Conservation (phyloP, 2,888 invertebrate genomes). For the Nycteola revayana region DNA sequence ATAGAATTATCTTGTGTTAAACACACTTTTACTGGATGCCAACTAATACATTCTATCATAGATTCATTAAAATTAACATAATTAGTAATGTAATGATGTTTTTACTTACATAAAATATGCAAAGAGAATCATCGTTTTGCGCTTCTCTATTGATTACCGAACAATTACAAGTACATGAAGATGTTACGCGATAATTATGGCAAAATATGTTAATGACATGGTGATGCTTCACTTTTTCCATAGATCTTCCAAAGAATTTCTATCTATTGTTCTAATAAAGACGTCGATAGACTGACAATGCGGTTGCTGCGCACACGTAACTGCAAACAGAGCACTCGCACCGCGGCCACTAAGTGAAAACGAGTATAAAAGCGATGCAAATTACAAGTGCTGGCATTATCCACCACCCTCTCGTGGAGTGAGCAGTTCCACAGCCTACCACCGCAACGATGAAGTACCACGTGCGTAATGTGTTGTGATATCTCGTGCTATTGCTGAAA, state of each 20-base stretch:
- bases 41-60: no score
- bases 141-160: constrained; percentile 27
- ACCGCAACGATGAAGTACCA: constrained; percentile 68
- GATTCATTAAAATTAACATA: no score
- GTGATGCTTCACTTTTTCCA: constrained; percentile 50
- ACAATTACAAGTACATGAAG: constrained; percentile 29
- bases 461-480: constrained; percentile 64
- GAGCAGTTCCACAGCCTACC: constrained; percentile 47
- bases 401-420: constrained; percentile 68
- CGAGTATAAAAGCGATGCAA: constrained; percentile 80
- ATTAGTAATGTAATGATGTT: no score
- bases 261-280: constrained; percentile 73
- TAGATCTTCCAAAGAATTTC: constrained; percentile 67
- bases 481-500: constrained; percentile 21
- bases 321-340: constrained; percentile 63
- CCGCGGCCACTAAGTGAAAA: constrained; percentile 64
- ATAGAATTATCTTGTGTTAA: no score
- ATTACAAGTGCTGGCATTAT: constrained; percentile 72
- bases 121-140: constrained; percentile 18
- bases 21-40: no score
- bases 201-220: constrained; percentile 41
- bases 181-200: constrained; percentile 42
- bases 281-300: constrained; percentile 68
- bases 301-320: constrained; percentile 58
- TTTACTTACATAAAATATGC: constrained; percentile 26